These are phyloP conservation scores for Aspiorhynchus laticeps DNA, from an alignment of 2,113 vertebrate genomes.

Conservation along the genomic window DNA sequence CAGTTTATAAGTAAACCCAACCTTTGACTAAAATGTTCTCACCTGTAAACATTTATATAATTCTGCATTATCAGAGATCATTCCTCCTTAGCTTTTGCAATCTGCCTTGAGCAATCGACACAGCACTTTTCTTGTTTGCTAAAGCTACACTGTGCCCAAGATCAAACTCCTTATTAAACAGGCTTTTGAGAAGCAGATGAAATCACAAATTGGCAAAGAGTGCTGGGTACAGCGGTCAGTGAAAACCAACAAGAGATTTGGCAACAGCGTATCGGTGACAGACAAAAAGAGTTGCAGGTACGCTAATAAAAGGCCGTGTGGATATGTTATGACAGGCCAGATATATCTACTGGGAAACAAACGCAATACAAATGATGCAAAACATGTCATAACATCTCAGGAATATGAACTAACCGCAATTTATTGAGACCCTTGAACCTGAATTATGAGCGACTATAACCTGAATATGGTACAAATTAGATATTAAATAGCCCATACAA, in stretches of 20 bases:
- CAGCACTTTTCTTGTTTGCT: constrained; percentile 4
- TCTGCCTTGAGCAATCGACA: not conserved
- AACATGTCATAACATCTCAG: constrained; percentile 18
- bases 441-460: not conserved
- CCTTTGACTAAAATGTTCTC: not conserved
- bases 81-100: not conserved
- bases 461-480: constrained; percentile 18
- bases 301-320: not conserved
- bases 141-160: not conserved
- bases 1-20: not conserved
- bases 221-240: not conserved
- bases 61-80: not conserved
- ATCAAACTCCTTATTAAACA: constrained; percentile 2
- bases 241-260: constrained; percentile 27
- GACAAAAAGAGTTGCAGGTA: constrained; percentile 8
- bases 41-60: not conserved
- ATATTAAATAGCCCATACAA: constrained; percentile 26
- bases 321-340: constrained; percentile 30
- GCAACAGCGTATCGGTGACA: not conserved
- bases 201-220: constrained; percentile 21
- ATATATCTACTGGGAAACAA: constrained; percentile 8
- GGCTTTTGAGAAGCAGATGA: constrained; percentile 18
- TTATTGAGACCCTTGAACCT: constrained; percentile 1
- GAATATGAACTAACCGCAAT: constrained; percentile 16
- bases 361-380: constrained; percentile 21